Conservation (phyloP, 1,140 invertebrate species). For the Anastrepha ludens region DNA sequence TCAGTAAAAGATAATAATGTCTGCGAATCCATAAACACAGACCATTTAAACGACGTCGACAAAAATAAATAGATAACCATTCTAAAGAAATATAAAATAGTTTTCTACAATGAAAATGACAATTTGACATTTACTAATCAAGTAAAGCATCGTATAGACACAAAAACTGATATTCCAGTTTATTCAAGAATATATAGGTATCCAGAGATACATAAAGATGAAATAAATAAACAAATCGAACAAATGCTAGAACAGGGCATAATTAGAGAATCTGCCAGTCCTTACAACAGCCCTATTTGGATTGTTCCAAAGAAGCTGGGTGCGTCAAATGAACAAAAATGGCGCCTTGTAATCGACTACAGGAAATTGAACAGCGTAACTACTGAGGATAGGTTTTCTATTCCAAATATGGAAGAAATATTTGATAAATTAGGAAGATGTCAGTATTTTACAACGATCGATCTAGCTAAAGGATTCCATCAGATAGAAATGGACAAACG, state of each 20-base stretch:
- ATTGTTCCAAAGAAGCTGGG: not conserved
- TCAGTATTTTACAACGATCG: not conserved
- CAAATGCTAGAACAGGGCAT: not conserved
- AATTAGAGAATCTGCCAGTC: not conserved
- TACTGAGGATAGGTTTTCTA: not conserved
- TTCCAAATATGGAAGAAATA: not conserved
- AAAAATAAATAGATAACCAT: too few relatives aligned
- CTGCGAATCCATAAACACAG: too few relatives aligned
- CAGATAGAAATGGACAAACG: not conserved
- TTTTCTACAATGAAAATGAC: not conserved
- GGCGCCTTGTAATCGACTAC: not conserved
- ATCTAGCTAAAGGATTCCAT: not conserved
- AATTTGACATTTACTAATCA: constrained; percentile 29
- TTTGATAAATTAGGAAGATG: constrained; percentile 6
- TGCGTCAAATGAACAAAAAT: not conserved
- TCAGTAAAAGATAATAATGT: too few relatives aligned
- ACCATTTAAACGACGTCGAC: too few relatives aligned
- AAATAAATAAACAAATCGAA: not conserved
- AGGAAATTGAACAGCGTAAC: not conserved
- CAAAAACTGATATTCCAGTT: not conserved
- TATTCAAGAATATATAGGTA: not conserved
- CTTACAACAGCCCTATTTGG: not conserved
- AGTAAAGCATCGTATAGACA: not conserved
- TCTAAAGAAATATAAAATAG: too few relatives aligned
- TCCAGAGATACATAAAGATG: not conserved